Evolutionary conservation across 2,113 vertebrate genomes (phyloP).

Genomic region (Perccottus glenii): DNA sequence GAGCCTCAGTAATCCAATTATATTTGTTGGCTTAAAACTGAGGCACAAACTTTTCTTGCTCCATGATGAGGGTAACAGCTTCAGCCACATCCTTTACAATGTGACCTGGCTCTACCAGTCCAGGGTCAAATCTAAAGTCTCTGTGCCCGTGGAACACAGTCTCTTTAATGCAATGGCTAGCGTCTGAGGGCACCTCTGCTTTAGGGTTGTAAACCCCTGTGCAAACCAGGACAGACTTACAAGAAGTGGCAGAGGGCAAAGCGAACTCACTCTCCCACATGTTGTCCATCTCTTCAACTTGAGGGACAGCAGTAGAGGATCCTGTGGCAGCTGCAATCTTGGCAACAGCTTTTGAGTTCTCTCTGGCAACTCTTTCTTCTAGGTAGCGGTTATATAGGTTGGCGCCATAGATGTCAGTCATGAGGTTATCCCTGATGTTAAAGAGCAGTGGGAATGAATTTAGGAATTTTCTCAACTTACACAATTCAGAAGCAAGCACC

Average conservation of each 20-base stretch:
- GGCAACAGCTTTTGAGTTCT: constrained; percentile 68
- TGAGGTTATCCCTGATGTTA: constrained; percentile 85
- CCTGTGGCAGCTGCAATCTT: constrained; percentile 73
- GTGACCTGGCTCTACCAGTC: constrained; percentile 81
- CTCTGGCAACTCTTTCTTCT: constrained; percentile 69
- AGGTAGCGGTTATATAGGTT: constrained; percentile 91
- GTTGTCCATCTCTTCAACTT: constrained; percentile 64
- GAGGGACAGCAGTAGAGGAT: constrained; percentile 56
- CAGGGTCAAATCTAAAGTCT: constrained; percentile 87
- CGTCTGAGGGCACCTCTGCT: constrained; percentile 60
- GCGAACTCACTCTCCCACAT: constrained; percentile 82
- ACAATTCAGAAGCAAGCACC: no score
- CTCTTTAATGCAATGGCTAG: constrained; percentile 68
- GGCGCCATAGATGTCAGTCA: constrained; percentile 93
- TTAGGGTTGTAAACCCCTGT: constrained; percentile 88
- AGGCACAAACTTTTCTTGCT: constrained; percentile 83
- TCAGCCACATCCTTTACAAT: constrained; percentile 84
- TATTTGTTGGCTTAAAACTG: constrained; percentile 18
- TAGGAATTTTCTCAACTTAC: no score
- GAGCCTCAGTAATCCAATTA: not conserved
- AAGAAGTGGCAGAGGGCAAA: constrained; percentile 78
- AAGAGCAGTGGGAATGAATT: not conserved
- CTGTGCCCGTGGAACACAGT: constrained; percentile 88
- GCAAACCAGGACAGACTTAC: constrained; percentile 89
- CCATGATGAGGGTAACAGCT: constrained; percentile 87